Conservation (phyloP, 2,888 invertebrate genomes). For the Hedya salicella region DNA sequence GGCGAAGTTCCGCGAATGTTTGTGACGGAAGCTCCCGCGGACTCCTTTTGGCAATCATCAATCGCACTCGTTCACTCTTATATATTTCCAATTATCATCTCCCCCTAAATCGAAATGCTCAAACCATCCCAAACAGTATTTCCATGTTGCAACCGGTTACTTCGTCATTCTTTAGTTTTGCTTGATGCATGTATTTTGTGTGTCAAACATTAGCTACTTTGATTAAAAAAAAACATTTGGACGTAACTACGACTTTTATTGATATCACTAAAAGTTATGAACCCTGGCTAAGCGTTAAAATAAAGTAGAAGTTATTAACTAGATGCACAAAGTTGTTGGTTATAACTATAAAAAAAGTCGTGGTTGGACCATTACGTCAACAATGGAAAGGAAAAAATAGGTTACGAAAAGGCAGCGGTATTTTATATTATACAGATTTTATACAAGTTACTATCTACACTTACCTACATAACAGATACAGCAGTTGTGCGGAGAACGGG, state of each 20-base stretch:
- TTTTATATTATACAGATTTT: too few relatives aligned
- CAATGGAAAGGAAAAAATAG: background rate
- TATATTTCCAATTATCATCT: slow-evolving; percentile 12
- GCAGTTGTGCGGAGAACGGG: too few relatives aligned
- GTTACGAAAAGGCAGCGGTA: background rate
- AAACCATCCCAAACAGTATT: slow-evolving; percentile 1
- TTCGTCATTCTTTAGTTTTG: background rate
- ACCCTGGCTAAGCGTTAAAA: background rate
- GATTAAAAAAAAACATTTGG: background rate
- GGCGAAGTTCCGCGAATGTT: slow-evolving; percentile 1
- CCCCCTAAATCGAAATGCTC: slow-evolving; percentile 3
- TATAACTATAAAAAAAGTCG: background rate
- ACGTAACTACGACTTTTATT: background rate
- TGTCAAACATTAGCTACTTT: background rate
- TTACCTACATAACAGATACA: background rate
- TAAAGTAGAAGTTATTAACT: too few relatives aligned
- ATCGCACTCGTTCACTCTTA: slow-evolving; percentile 20
- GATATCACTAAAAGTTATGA: background rate
- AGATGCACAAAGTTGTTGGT: background rate
- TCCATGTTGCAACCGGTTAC: slow-evolving; percentile 18
- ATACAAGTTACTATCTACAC: background rate
- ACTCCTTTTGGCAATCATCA: slow-evolving; percentile 19
- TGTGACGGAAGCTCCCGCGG: background rate
- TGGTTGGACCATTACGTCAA: background rate
- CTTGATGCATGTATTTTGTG: slow-evolving; percentile 15